These are phyloP conservation scores for Alethe castanea DNA, from an alignment of 2,113 vertebrate species.

Conservation along the genomic window DNA sequence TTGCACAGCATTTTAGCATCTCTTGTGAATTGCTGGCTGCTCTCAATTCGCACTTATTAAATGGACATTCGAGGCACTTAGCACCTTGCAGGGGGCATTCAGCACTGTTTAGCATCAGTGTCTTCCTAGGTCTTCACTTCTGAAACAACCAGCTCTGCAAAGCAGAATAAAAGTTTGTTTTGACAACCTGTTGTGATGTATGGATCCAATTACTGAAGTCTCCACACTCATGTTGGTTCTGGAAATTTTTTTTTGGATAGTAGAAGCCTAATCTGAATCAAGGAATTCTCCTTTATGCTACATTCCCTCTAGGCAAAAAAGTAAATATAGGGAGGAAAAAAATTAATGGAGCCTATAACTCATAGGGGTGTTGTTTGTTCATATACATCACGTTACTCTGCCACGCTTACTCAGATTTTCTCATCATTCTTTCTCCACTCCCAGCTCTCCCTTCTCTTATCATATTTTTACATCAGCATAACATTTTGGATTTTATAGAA, in stretches of 20 bases:
- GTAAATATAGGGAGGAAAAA: background rate
- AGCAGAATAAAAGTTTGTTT: background rate
- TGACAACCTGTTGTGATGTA: conserved; percentile 16
- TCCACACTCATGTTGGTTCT: background rate
- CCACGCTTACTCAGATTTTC: background rate
- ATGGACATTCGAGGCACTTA: conserved; percentile 36
- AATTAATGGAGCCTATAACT: conserved; percentile 43
- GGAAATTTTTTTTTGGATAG: background rate
- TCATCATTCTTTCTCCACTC: background rate
- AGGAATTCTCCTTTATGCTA: conserved; percentile 21
- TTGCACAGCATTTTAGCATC: background rate
- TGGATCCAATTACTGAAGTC: conserved; percentile 19
- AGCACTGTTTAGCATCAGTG: background rate
- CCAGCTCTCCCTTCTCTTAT: background rate
- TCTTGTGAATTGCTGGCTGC: background rate
- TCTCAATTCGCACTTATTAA: conserved; percentile 35
- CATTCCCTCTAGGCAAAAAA: conserved; percentile 10
- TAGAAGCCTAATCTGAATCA: conserved; percentile 1
- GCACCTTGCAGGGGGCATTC: conserved; percentile 28
- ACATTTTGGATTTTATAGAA: background rate
- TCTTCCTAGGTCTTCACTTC: background rate
- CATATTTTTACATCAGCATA: background rate
- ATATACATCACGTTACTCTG: background rate
- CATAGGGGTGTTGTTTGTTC: background rate
- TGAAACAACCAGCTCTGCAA: background rate